Base-by-base conservation (phyloP, 1,140 invertebrate species). In the Pygmarrhopalites habei region DNA sequence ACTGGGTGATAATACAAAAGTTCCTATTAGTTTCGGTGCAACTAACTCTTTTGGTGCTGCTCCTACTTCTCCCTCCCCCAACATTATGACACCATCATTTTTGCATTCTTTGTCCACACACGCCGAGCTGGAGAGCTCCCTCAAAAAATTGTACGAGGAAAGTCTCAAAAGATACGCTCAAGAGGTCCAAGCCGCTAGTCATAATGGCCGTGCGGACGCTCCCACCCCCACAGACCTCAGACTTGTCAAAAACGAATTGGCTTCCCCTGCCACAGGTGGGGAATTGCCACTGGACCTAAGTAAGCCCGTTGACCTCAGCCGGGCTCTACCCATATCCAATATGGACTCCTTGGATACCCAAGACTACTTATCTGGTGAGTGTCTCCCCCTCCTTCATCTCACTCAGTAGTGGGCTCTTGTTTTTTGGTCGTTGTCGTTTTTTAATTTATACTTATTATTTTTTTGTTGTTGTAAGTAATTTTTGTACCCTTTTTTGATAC, bases 61-160 rank as follows among this genome's bases (percentile, higher is more conserved):
- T 76, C 85, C 71, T 77, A 86, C 66, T 86, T 87, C 75, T 82
- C 85, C 64, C 81, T 83, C 58, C 81, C 86, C 75, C 81, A 68
- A 65, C 58, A 58, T 70, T 23, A 64, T 70, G 58, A 65, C 63
- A 28, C 71, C 62, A 64, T 70, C 49, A 58, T 71, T 64, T 66
- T 71, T 63, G 55, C 62, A 83, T 75, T 82, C 82, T 61, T 60
- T 67, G 47, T 66, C 75, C 73, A 70, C 75, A 72, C 66, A 73
- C 74, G 59, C 78, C 72, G 86, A 88, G 73, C 82, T 89, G 79
- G 87, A 90, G 75, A 85, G 83, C 70, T 86, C 87, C 60, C 83
- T 95, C 77, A 90, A 90, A 73, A 89, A 91, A 76, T 89, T 91
- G 72, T 93, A 92, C 77, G 90, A 94, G 75, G 90, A 93, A 71